phyloP scores from a whole-genome alignment of 1,140 invertebrate genomes.

The Ectropis grisescens region DNA sequence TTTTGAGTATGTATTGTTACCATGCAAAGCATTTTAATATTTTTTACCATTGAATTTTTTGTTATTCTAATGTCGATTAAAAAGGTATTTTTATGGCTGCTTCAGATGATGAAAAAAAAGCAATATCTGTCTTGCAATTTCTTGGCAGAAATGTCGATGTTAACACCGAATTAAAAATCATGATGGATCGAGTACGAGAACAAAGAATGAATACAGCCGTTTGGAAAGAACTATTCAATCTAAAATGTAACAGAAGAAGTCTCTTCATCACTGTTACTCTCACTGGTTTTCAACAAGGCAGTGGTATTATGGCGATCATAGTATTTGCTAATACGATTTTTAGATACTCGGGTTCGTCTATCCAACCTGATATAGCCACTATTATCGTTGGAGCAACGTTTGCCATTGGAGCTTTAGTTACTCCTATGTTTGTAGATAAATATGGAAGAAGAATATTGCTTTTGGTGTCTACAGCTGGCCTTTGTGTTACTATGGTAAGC shows the following conservation, averaged over 20 bases:
- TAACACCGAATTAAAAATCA: conserved; percentile 13
- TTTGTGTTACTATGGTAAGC: conserved; percentile 24
- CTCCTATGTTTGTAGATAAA: conserved; percentile 63
- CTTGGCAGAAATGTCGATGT: conserved; percentile 16
- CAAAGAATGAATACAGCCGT: conserved; percentile 5
- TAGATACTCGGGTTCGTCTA: conserved; percentile 24
- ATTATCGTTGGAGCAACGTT: conserved; percentile 49
- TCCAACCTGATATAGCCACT: conserved; percentile 21
- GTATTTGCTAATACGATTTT: conserved; percentile 68
- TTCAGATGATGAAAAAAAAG: too few species aligned
- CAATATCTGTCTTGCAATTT: too few species aligned
- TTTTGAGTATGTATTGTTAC: too few species aligned
- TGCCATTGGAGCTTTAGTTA: conserved; percentile 40
- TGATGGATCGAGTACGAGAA: conserved; percentile 2
- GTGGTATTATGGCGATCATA: conserved; percentile 57
- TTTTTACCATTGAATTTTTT: too few species aligned
- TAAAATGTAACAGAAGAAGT: conserved; percentile 19
- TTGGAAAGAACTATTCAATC: conserved; percentile 18
- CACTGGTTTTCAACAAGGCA: conserved; percentile 42
- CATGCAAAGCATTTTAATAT: too few species aligned
- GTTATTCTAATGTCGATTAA: too few species aligned
- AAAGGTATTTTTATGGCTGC: too few species aligned
- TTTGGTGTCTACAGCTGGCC: conserved; percentile 32
- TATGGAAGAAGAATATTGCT: conserved; percentile 65
- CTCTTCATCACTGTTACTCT: conserved; percentile 18